Base-by-base conservation (phyloP, 1,140 invertebrate species). In the Laodelphax striatellus region DNA sequence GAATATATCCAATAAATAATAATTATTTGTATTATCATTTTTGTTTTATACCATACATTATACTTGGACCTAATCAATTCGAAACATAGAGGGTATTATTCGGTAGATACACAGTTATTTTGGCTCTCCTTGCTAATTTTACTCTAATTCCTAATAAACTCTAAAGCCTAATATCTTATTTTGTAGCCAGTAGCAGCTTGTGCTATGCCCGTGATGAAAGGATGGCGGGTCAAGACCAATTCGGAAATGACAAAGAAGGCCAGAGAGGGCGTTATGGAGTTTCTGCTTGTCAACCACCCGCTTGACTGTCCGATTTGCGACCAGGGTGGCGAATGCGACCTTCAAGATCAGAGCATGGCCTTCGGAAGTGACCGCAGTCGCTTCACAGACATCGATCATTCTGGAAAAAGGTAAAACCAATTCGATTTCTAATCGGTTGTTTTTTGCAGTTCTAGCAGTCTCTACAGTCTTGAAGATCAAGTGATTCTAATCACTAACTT, bases 151-250 rank as follows among this genome's bases (percentile, higher is more conserved):
- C n/a, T n/a, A n/a, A n/a, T n/a, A n/a, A n/a, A 28, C 6, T 28
- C 24, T 28, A 28, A 28, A 28, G 24, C 24, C 16, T 53, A 44
- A 42, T 13, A 62, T 54, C 17, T 38, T 22, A 28, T 28, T 44
- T 81, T 84, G 10, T 82, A 97, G 82, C 97, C 97, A 6, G 90
- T 98, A n/a, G 97, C 97, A 52, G 96, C 96, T 8, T 99, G 97
- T 77, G 97, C 97, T 1, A 99, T 99, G 96, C 97, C 97, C 14
- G 97, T 99, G 0, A 98, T 99, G 94, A 98, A 98, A 76, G 97
- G 97, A 4, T 88, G 85, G 92, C 83, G 88, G 66, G 87, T 99
- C 11, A 98, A 99, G 76, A 99, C 97, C 17, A 92, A 99, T 71
- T 99, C 96, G 0, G 91, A 95, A 64, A 79, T 97, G 72, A 96